phyloP scores from a whole-genome alignment of 2,113 vertebrate genomes.

The Gallinago media region DNA sequence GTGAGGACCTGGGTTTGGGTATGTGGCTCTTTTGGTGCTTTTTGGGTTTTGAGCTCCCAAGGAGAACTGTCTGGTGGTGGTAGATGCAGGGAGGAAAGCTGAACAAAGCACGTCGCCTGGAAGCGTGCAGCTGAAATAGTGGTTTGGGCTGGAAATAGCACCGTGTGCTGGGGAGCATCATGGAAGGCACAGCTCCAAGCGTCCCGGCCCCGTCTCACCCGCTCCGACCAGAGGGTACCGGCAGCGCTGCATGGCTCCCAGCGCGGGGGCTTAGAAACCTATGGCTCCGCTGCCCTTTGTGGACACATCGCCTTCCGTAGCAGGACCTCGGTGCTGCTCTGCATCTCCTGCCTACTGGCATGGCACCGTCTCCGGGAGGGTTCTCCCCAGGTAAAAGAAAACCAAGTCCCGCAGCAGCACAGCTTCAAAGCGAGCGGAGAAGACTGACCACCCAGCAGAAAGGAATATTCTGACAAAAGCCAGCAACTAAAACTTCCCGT shows the following conservation, averaged over 20 bases:
- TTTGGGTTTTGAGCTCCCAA: neutral
- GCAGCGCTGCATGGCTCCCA: neutral
- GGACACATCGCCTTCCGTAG: neutral
- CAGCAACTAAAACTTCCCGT: neutral
- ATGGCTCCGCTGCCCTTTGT: neutral
- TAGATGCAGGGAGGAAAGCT: neutral
- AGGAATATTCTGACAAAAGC: neutral
- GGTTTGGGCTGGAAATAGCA: neutral
- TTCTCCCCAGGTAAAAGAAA: neutral
- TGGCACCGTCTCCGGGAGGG: neutral
- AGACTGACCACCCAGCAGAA: neutral
- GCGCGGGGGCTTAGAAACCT: neutral
- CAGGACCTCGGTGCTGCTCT: neutral
- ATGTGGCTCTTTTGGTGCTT: neutral
- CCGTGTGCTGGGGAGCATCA: accelerated
- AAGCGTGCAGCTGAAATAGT: neutral
- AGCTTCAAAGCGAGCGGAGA: neutral
- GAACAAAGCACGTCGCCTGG: neutral
- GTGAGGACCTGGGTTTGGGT: neutral
- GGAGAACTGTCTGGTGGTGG: neutral
- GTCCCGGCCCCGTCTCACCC: neutral
- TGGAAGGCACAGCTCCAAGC: neutral
- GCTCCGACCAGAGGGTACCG: neutral
- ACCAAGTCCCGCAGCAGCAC: neutral
- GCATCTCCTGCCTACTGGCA: slow-evolving; percentile 9